These are phyloP conservation scores for Rhimphoctona megacephalus DNA, from an alignment of 2,888 invertebrate genomes.

Conservation along the genomic window DNA sequence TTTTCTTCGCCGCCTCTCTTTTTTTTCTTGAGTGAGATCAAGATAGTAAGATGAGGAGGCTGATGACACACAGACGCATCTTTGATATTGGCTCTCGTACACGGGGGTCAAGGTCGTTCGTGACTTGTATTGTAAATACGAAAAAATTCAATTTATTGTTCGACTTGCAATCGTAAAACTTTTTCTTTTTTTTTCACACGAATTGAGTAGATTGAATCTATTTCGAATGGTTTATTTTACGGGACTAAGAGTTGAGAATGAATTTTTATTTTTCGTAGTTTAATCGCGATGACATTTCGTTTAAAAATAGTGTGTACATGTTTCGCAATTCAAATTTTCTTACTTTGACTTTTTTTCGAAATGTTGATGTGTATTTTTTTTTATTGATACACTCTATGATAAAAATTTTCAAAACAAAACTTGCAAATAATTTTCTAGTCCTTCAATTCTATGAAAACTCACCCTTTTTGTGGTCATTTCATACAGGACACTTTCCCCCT, in stretches of 20 bases:
- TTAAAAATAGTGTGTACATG: neutral
- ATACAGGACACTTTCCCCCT: neutral
- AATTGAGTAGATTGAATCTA: neutral
- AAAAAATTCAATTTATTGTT: constrained; percentile 37
- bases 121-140: constrained; percentile 8
- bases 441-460: neutral
- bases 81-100: constrained; percentile 34
- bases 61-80: constrained; percentile 52
- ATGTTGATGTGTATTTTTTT: too few species aligned
- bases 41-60: constrained; percentile 30
- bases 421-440: neutral
- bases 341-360: neutral
- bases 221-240: constrained; percentile 1
- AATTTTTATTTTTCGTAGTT: constrained; percentile 7
- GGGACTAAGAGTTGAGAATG: constrained; percentile 1
- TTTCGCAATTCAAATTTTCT: neutral
- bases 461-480: neutral
- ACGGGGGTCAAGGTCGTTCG: constrained; percentile 63
- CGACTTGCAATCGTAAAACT: constrained; percentile 34
- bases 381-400: neutral
- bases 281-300: neutral
- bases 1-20: constrained; percentile 36
- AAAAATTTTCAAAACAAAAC: neutral
- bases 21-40: constrained; percentile 15
- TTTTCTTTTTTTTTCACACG: constrained; percentile 24